Percentiles rank a stretch among this genome's conserved stretches.
phyloP scores from a whole-genome alignment of 2,113 vertebrate genomes.

The Hypanus sabinus region DNA sequence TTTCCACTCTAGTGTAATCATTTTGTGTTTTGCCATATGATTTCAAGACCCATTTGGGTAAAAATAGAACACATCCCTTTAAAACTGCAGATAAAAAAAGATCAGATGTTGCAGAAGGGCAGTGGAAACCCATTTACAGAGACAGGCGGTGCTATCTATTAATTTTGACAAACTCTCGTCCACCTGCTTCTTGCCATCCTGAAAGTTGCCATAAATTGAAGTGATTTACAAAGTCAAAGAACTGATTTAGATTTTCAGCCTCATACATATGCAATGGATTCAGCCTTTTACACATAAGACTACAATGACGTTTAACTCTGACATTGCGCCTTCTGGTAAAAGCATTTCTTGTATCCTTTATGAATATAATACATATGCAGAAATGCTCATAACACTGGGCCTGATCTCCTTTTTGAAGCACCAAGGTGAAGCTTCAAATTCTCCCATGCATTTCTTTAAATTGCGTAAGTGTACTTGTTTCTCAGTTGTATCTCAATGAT shows the following conservation, averaged over 20 bases:
- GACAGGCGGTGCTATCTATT: constrained; percentile 25
- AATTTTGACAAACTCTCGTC: constrained; percentile 26
- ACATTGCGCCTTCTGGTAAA: background rate
- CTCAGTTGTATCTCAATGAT: background rate
- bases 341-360: background rate
- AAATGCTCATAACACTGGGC: background rate
- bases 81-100: constrained; percentile 23
- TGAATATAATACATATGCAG: background rate
- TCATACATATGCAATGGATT: constrained; percentile 22
- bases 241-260: constrained; percentile 2
- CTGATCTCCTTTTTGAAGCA: background rate
- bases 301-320: constrained; percentile 30
- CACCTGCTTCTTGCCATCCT: constrained; percentile 27
- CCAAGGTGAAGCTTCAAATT: background rate
- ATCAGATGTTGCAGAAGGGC: constrained; percentile 19
- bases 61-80: constrained; percentile 23
- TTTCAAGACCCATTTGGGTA: constrained; percentile 16
- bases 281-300: background rate
- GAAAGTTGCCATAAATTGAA: constrained; percentile 30
- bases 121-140: background rate
- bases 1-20: constrained; percentile 20
- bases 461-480: background rate
- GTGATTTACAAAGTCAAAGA: constrained; percentile 6
- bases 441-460: background rate
- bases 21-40: constrained; percentile 1